These are phyloP conservation scores for Eupithecia vulgata DNA, from an alignment of 2,888 invertebrate genomes.

Conservation along the genomic window DNA sequence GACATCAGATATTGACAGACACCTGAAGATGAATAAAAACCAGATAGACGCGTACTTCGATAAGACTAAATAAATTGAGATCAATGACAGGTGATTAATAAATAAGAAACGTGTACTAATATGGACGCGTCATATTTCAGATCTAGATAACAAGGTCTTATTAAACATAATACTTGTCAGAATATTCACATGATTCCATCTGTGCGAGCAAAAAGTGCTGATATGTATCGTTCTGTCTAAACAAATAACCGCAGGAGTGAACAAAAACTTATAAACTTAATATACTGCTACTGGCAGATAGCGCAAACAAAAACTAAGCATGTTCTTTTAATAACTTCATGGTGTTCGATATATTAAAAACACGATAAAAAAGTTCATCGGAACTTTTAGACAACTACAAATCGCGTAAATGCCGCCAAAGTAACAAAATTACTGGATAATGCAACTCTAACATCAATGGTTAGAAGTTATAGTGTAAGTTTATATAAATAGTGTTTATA, in stretches of 20 bases:
- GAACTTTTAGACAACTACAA: background rate
- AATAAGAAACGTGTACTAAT: background rate
- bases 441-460: too few relatives aligned
- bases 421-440: background rate
- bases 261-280: constrained; percentile 55
- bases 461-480: too few relatives aligned
- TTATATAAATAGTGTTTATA: too few relatives aligned
- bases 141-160: constrained; percentile 60
- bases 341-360: constrained; percentile 14
- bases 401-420: background rate
- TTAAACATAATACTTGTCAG: constrained; percentile 49
- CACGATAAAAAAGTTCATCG: background rate
- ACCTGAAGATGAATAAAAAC: constrained; percentile 5
- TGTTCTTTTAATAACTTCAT: constrained; percentile 33
- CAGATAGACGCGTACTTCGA: background rate
- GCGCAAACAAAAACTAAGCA: constrained; percentile 41
- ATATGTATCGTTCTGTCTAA: constrained; percentile 62
- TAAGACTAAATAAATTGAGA: constrained; percentile 17
- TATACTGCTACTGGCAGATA: constrained; percentile 46
- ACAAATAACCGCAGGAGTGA: constrained; percentile 58
- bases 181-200: constrained; percentile 50
- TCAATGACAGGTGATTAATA: constrained; percentile 16
- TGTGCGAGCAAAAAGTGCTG: constrained; percentile 55
- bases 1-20: constrained; percentile 1
- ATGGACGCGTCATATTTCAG: constrained; percentile 29